phyloP scores from a whole-genome alignment of 2,888 invertebrate species.

The Pterostichus madidus region DNA sequence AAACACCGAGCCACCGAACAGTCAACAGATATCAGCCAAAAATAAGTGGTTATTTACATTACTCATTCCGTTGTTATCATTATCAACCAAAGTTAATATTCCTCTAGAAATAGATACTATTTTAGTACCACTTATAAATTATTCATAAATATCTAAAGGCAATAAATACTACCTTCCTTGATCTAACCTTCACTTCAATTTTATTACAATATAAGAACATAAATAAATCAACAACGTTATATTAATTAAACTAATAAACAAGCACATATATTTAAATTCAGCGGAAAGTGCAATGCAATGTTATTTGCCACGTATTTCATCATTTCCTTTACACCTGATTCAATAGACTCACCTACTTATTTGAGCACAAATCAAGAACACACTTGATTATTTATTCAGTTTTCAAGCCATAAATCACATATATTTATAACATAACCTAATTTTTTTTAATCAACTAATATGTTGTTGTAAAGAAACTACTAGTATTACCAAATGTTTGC shows the following conservation, averaged over 20 bases:
- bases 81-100: too few relatives aligned
- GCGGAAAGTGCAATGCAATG: conserved; percentile 27
- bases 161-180: conserved; percentile 39
- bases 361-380: conserved; percentile 16
- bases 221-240: conserved; percentile 43
- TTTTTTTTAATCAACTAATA: conserved; percentile 5
- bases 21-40: neutral
- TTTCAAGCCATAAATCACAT: conserved; percentile 3
- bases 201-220: conserved; percentile 27
- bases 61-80: neutral
- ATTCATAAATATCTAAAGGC: conserved; percentile 4
- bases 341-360: conserved; percentile 14
- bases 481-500: neutral
- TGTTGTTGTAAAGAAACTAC: neutral
- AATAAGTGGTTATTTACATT: conserved; percentile 5
- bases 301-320: conserved; percentile 19
- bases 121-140: conserved; percentile 26
- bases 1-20: neutral
- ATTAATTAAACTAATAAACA: conserved; percentile 36
- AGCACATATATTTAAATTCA: conserved; percentile 16
- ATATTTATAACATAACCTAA: conserved; percentile 37
- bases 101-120: neutral
- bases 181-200: conserved; percentile 31
- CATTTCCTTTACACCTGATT: conserved; percentile 44
- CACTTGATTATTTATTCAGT: neutral